Evolutionary conservation across 2,113 vertebrate species (phyloP).

Genomic region (Hypanus sabinus): DNA sequence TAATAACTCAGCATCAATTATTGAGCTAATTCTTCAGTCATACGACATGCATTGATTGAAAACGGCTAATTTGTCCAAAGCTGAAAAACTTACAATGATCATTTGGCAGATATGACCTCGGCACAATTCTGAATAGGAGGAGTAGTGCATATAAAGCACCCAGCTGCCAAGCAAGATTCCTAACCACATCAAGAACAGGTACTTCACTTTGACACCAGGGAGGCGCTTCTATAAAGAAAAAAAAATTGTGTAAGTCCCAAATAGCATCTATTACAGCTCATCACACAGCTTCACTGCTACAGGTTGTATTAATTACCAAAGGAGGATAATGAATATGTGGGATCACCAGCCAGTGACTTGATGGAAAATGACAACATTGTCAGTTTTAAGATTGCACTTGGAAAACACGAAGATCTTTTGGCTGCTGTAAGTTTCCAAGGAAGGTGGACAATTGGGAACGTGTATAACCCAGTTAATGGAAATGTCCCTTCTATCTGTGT

Average conservation of each 20-base stretch:
- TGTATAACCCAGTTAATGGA: not conserved
- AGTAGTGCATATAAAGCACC: slow-evolving; percentile 86
- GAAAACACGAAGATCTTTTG: not conserved
- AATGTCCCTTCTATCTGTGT: not conserved
- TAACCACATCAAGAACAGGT: slow-evolving; percentile 83
- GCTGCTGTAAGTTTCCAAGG: not conserved
- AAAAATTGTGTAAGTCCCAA: not conserved
- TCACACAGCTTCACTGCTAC: not conserved
- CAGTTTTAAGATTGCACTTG: not conserved
- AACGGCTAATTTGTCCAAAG: not conserved
- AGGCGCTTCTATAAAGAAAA: slow-evolving; percentile 66
- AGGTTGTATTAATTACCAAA: not conserved
- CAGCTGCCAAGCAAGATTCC: slow-evolving; percentile 82
- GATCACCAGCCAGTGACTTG: not conserved
- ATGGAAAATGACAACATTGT: not conserved
- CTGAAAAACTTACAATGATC: slow-evolving; percentile 75
- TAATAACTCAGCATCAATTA: not conserved
- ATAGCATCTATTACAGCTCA: not conserved
- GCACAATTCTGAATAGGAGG: slow-evolving; percentile 84
- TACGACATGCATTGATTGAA: not conserved
- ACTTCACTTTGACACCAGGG: slow-evolving; percentile 85
- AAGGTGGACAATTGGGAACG: not conserved
- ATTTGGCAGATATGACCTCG: slow-evolving; percentile 79
- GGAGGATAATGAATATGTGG: not conserved
- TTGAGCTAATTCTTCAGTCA: not conserved